phyloP scores from a whole-genome alignment of 2,113 vertebrate genomes.

The Sebastes schlegelii region DNA sequence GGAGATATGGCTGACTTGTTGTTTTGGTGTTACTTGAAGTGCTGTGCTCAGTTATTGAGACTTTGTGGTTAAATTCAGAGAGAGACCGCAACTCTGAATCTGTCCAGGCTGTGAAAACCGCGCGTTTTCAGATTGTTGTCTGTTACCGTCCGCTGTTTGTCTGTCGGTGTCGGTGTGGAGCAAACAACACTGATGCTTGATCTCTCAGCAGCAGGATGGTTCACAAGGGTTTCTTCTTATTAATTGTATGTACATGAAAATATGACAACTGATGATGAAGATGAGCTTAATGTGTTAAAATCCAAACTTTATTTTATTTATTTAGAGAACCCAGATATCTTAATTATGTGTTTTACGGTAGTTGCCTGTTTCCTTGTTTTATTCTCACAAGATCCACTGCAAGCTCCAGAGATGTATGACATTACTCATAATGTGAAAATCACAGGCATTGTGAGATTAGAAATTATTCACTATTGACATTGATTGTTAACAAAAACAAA shows the following conservation, averaged over 20 bases:
- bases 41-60: neutral
- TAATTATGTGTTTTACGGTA: neutral
- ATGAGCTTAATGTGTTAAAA: neutral
- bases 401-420: neutral
- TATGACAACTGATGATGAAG: neutral
- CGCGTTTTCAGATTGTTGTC: slow-evolving; percentile 80
- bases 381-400: neutral
- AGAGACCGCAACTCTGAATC: slow-evolving; percentile 19
- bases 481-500: neutral
- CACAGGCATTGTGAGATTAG: neutral
- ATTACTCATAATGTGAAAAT: slow-evolving; percentile 11
- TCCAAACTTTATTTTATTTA: neutral
- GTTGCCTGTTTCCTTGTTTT: neutral
- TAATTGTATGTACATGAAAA: neutral
- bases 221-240: neutral
- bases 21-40: neutral
- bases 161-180: neutral
- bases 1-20: neutral
- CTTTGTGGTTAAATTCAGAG: slow-evolving; percentile 2
- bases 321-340: too few relatives aligned
- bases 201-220: neutral
- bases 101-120: slow-evolving; percentile 69
- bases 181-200: neutral
- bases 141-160: slow-evolving; percentile 45
- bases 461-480: neutral